These are phyloP conservation scores for Seladonia tumulorum DNA, from an alignment of 2,888 invertebrate species.

Conservation along the genomic window DNA sequence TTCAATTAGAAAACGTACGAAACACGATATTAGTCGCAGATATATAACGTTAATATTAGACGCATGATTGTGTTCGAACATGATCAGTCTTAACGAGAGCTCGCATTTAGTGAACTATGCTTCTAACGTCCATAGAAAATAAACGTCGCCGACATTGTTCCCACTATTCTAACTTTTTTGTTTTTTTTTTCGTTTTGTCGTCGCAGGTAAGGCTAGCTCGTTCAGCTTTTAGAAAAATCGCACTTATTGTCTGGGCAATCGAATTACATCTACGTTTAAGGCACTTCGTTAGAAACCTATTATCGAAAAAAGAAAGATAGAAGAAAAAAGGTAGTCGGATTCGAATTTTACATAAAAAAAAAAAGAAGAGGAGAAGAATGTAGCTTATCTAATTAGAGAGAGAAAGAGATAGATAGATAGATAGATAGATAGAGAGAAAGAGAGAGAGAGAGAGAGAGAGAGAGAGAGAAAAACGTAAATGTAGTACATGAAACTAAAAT, in stretches of 20 bases:
- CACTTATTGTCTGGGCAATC: constrained; percentile 52
- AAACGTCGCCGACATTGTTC: constrained; percentile 22
- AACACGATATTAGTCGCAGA: constrained; percentile 44
- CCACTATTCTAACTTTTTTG: constrained; percentile 7
- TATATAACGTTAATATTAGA: constrained; percentile 49
- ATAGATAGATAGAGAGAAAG: no score
- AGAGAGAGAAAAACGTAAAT: background rate
- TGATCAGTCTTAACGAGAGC: constrained; percentile 65
- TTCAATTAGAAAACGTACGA: constrained; percentile 61
- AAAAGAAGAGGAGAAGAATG: background rate
- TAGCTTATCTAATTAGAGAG: constrained; percentile 15
- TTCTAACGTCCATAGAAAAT: constrained; percentile 39
- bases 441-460: no score
- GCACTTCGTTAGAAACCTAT: constrained; percentile 50
- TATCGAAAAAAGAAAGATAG: background rate
- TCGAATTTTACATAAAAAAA: background rate
- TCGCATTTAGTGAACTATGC: constrained; percentile 26
- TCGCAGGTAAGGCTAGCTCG: constrained; percentile 12
- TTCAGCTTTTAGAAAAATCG: constrained; percentile 26
- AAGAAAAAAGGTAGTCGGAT: background rate
- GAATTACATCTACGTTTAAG: constrained; percentile 53
- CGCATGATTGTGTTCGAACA: constrained; percentile 42
- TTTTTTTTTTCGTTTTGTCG: background rate
- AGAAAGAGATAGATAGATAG: background rate
- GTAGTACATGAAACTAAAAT: constrained; percentile 23